Evolutionary conservation across 2,113 vertebrate genomes (phyloP).

Genomic region (Coptodon bakossiorum): DNA sequence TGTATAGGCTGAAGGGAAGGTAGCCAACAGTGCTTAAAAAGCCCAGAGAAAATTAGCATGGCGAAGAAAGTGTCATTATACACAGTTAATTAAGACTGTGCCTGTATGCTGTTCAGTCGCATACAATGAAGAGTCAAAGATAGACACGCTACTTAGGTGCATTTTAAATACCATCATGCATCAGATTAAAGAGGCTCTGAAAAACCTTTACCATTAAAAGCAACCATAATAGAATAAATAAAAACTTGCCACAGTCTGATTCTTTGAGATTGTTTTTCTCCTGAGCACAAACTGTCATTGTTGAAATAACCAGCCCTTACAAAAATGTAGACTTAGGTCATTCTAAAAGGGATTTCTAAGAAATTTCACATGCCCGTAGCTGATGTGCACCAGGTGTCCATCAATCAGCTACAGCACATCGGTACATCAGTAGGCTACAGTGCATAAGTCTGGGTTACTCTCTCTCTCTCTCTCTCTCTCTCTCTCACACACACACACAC

Average conservation of each 20-base stretch:
- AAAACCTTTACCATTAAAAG: not conserved
- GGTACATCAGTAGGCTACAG: not conserved
- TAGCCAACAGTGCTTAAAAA: not conserved
- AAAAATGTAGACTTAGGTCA: not conserved
- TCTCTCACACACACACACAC: not conserved
- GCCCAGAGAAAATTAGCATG: not conserved
- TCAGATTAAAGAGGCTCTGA: not conserved
- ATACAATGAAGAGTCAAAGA: not conserved
- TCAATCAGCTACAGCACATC: not conserved
- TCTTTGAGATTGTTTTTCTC: not conserved
- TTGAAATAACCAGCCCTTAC: not conserved
- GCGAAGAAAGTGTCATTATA: not conserved
- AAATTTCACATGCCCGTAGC: not conserved
- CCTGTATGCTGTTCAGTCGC: not conserved
- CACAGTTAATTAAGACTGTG: not conserved
- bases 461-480: not conserved
- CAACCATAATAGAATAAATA: not conserved
- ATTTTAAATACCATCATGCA: not conserved
- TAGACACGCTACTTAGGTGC: not conserved
- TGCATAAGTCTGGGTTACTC: not conserved
- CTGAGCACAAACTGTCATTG: not conserved
- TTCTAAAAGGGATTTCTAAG: not conserved
- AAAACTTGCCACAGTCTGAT: not conserved
- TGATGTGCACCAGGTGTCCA: not conserved
- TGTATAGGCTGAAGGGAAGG: constrained; percentile 4